Evolutionary conservation across 2,113 vertebrate species (phyloP), one percentile per base, ranked within the genome.

Genomic region (Anolis sagrei): DNA sequence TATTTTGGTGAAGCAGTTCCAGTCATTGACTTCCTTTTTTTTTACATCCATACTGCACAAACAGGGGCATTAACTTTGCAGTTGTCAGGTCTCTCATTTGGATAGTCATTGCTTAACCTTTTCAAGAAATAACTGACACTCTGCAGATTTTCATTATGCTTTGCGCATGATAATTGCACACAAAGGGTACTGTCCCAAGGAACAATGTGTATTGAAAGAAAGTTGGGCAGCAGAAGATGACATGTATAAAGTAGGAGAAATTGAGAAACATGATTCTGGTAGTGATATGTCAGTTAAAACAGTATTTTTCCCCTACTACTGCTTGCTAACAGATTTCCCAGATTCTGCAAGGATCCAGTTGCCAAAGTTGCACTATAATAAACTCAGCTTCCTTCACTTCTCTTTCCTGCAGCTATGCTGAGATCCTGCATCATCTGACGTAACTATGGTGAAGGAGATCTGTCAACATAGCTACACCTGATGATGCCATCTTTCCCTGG

Each of bases 21-120:
- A 49, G 27, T 27, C 73, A 54, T 89, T 90, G 84, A 74, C 66
- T 27, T 79, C 44, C 54, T 79, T 27, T 1, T 89, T 84, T 73
- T 82, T 85, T 0, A 82, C 84, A 61, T 69, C 18, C 7, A 89
- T 90, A 51, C 49, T 86, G 3, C 54, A 83, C 84, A 82, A 86
- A 87, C 34, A 78, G 76, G 68, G 18, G 51, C 5, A 61, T 88
- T 89, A 91, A 78, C 78, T 87, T 66, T 76, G 76, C 83, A 88
- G 72, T 27, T 86, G 81, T 77, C 68, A 83, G 68, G 44, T 64
- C 79, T 81, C 81, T 84, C 69, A 69, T 85, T 70, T 86, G 72
- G 5, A 36, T 81, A 68, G 4, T 21, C 85, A 83, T 87, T 89
- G 83, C 0, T 78, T 64, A 86, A 78, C 14, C 58, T 89, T 61